Conservation (phyloP, 2,113 vertebrate species). For the Indicator maculatus region DNA sequence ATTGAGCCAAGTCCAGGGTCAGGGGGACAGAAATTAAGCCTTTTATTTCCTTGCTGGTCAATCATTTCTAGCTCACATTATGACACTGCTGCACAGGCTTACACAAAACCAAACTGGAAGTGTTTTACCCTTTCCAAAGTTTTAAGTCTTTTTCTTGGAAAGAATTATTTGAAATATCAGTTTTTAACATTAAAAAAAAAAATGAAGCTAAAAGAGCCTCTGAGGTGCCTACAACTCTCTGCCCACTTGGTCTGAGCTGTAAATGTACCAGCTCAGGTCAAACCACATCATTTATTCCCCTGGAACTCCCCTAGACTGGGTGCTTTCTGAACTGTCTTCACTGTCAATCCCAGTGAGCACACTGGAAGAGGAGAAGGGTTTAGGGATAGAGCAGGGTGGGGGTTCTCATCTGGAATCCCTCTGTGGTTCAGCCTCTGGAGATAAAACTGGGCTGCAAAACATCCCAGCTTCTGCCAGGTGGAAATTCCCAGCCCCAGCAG, state of each 20-base stretch:
- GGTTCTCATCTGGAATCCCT: not conserved
- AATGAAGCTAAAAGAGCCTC: not conserved
- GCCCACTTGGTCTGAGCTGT: not conserved
- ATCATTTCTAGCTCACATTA: no score
- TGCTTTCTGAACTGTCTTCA: not conserved
- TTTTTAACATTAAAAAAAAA: not conserved
- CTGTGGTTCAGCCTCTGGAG: not conserved
- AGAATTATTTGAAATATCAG: no score
- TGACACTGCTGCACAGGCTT: rapidly evolving
- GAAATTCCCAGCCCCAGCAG: not conserved
- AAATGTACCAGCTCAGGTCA: no score
- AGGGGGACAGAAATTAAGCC: not conserved
- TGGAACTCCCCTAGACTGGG: not conserved
- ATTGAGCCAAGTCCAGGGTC: not conserved
- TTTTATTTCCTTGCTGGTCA: not conserved
- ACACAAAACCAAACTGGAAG: rapidly evolving
- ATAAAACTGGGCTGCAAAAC: not conserved
- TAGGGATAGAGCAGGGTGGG: not conserved
- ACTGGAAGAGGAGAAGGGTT: not conserved
- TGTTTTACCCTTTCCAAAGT: not conserved
- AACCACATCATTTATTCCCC: rapidly evolving
- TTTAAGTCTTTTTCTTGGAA: not conserved
- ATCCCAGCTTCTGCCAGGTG: not conserved
- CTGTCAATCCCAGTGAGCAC: not conserved
- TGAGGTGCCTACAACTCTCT: not conserved